Base-by-base conservation (phyloP, 2,888 invertebrate genomes). In the Tiliacea aurago region DNA sequence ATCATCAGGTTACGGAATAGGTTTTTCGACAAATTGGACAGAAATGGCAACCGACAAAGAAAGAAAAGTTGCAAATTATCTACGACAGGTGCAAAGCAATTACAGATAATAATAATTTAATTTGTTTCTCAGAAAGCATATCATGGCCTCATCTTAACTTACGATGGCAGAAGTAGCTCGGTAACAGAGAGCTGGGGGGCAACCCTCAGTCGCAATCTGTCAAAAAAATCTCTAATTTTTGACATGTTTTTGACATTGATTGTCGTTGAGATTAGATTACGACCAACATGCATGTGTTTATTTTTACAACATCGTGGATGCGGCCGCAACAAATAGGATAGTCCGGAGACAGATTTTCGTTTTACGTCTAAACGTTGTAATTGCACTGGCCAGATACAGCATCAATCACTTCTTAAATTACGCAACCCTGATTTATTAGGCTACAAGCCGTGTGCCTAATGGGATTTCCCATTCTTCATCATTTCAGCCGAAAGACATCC, bases 101-200 rank as follows among this genome's bases (percentile, higher is more conserved):
- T 33, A 20, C 20, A 20, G 20, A 47, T 49, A 15, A 15, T 9
- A 43, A 18, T 28, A 0, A 20, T 18, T 6, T 28, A 18, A 45
- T 47, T 28, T 28, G 13, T 20, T 62, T 45, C 45, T 47, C 20
- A 33, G 28, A 63, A 63, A 63, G 28, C 28, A 47, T 63, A 64
- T 15, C 33, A 49, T 28, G n/a, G 47, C 47, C 63, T 47, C 47
- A 63, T 47, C 45, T 28, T 64, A n/a, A 64, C 49, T 51, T 49
- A 64, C 47, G 28, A 63, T 41, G 23, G 37, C 18, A 61, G 61
- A 61, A 43, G 43, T 23, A 43, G 18, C 43, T 43, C 61, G 43
- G 47, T 20, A 59, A 37, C 58, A 59, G n/a, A 37, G 37, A 59
- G 58, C n/a, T 59, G 37, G 15, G 59, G n/a, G n/a, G 37, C 37